phyloP scores from a whole-genome alignment of 2,888 invertebrate genomes.

The Synanthedon tipuliformis region DNA sequence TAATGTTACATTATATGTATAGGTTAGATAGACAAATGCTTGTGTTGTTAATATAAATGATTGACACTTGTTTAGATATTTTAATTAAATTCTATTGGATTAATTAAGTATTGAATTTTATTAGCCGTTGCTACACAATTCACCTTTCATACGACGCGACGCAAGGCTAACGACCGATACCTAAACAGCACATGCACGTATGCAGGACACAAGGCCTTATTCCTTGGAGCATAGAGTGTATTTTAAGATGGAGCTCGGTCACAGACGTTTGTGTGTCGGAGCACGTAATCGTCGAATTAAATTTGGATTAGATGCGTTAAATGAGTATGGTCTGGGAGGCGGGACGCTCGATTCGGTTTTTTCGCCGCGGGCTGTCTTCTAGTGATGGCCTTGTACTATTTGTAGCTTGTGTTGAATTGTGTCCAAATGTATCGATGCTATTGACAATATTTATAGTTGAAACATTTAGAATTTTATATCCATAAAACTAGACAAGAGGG shows the following conservation, averaged over 20 bases:
- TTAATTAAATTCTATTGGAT: too few relatives aligned
- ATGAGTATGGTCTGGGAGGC: slow-evolving; percentile 32
- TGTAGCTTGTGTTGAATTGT: too few relatives aligned
- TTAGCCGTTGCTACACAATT: background rate
- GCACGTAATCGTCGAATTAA: slow-evolving; percentile 30
- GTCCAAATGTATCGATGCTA: too few relatives aligned
- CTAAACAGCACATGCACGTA: slow-evolving; percentile 1
- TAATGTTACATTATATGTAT: too few relatives aligned
- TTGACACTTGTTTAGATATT: background rate
- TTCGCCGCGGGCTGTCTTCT: slow-evolving; percentile 6
- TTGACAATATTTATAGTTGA: too few relatives aligned
- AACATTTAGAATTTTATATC: too few relatives aligned
- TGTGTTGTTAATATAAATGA: background rate
- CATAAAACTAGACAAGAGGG: too few relatives aligned
- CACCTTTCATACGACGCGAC: background rate
- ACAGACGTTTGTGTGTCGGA: slow-evolving; percentile 1
- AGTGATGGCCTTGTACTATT: slow-evolving; percentile 6
- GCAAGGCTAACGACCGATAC: slow-evolving; percentile 19
- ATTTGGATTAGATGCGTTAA: slow-evolving; percentile 37
- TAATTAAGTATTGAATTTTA: too few relatives aligned
- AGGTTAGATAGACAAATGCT: too few relatives aligned
- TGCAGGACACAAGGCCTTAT: background rate
- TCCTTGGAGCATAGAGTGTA: too few relatives aligned
- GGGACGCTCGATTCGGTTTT: slow-evolving; percentile 12
- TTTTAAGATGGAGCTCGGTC: too few relatives aligned